Evolutionary conservation across 2,113 vertebrate genomes (phyloP), one percentile per base, ranked within the genome.

Genomic region (Cyprichromis sp.): DNA sequence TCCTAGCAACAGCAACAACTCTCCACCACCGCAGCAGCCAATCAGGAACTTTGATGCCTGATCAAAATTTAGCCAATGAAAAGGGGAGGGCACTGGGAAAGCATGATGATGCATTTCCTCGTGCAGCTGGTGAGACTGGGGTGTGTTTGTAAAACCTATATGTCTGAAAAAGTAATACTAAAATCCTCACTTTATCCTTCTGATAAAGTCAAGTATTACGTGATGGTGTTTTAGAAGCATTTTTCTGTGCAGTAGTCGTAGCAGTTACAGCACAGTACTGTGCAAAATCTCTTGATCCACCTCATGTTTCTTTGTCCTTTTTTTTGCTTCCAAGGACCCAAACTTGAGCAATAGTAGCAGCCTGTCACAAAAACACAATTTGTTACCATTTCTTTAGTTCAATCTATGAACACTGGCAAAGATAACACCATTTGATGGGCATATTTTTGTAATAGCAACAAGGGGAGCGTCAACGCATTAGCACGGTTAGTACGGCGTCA

Each of bases 1-100:
- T 96, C 98, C 96, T 98, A 97, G 98, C 98, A 98, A 99, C 98
- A 93, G 96, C 96, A 92, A 95, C 87, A 87, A 88, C 88, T 86
- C 82, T 59, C 90, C 26, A 53, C 85, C 79, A 68, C 79, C 11
- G 26, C 91, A 13, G 78, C 92, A 94, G 93, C 97, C 97, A 97
- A 97, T 97, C 95, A 91, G 80, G 54, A 83, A 21, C 79, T 92
- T 68, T 92, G 63, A 93, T 95, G 95, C 85, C 96, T 93, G 91
- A 93, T 84, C 79, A 92, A 87, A 95, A 71, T 89, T 81, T 14
- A 92, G 29, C 97, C 97, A 97, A 97, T 98, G 90, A 34, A 86
- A 11, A 13, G 12, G 71, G 36, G 76, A 89, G 54, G 85, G 81
- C 36, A 66, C 26, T 29, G 21, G 80, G 82, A 82, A 83, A 88